A percentile compares a stretch with the other conserved stretches of the same genome.
phyloP scores from a whole-genome alignment of 2,113 vertebrate species.

The Alexandromys fortis region DNA sequence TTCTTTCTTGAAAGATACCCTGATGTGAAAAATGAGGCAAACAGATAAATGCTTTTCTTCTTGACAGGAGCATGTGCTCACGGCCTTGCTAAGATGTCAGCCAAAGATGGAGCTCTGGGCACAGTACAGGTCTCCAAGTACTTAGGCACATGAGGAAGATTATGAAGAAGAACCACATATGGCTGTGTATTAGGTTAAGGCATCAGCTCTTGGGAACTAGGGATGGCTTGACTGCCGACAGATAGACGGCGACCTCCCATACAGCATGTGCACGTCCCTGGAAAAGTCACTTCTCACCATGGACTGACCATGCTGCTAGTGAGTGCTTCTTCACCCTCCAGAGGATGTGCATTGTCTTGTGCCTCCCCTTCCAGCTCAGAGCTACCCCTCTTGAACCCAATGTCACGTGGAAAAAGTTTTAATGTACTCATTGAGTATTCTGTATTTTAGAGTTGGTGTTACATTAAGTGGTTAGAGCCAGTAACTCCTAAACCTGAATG shows the following conservation, averaged over 20 bases:
- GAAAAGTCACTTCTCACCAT: not conserved
- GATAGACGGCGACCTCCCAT: not conserved
- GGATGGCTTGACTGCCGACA: not conserved
- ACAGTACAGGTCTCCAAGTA: not conserved
- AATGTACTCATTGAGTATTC: not conserved
- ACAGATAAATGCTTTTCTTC: not conserved
- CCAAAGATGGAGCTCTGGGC: not conserved
- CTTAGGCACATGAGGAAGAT: not conserved
- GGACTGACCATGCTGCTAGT: not conserved
- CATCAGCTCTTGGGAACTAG: not conserved
- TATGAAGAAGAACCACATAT: not conserved
- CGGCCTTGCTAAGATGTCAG: not conserved
- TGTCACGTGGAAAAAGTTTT: conserved; percentile 7
- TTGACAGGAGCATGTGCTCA: not conserved
- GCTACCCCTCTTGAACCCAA: not conserved
- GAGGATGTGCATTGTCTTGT: not conserved
- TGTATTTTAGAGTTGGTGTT: not conserved
- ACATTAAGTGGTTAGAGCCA: not conserved
- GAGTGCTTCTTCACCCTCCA: not conserved
- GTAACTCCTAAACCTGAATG: not conserved
- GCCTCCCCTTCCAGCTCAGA: not conserved
- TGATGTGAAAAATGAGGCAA: not conserved
- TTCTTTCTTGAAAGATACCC: conserved; percentile 12
- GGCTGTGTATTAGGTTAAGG: not conserved
- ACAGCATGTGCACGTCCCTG: not conserved